Evolutionary conservation across 2,113 vertebrate species (phyloP).

Genomic region (Corythornis cristatus): DNA sequence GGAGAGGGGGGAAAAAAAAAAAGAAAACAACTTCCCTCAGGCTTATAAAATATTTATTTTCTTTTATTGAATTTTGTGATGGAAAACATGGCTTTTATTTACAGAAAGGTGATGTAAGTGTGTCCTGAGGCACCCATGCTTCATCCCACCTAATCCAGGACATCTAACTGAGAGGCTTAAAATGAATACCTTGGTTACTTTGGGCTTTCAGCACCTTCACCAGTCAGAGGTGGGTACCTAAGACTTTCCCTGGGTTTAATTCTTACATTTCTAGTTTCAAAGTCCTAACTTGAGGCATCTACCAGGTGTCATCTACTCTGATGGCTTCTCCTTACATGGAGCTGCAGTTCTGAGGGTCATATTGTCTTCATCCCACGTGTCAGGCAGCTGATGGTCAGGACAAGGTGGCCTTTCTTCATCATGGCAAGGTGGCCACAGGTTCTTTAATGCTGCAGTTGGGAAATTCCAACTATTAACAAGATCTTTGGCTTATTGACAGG

Average conservation of each 20-base stretch:
- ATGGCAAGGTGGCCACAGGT: background rate
- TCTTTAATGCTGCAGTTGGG: slow-evolving; percentile 58
- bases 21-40: background rate
- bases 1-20: background rate
- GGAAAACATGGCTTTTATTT: slow-evolving; percentile 17
- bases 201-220: background rate
- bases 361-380: background rate
- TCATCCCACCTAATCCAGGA: slow-evolving; percentile 1
- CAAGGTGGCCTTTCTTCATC: background rate
- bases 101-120: background rate
- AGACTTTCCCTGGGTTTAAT: background rate
- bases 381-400: background rate
- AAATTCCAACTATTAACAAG: slow-evolving; percentile 55
- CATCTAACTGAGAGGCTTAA: background rate
- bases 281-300: background rate
- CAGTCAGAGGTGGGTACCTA: background rate
- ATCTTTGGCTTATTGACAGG: slow-evolving; percentile 56
- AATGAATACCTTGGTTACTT: background rate
- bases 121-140: background rate
- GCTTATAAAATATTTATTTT: slow-evolving; percentile 33
- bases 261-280: background rate
- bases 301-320: background rate
- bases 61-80: slow-evolving; percentile 15
- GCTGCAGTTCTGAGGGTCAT: background rate
- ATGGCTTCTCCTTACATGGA: background rate